Evolutionary conservation across 2,797 vertebrate species (phyloP).

Genomic region (Anas bernieri): DNA sequence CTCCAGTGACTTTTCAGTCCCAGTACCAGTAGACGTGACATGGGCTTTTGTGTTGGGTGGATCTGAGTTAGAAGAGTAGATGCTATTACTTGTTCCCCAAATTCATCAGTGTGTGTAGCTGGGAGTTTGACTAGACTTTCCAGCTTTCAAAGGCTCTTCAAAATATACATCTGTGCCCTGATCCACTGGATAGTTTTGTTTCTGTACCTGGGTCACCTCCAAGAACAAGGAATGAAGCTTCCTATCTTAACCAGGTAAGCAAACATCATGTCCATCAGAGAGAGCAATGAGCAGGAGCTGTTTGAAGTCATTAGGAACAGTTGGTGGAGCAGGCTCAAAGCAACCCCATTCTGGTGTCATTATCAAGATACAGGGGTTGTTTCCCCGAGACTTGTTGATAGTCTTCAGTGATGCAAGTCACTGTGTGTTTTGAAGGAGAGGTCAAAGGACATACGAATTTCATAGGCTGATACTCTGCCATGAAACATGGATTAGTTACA

Average conservation of each 20-base stretch:
- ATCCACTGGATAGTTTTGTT: neutral
- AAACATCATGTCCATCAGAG: neutral
- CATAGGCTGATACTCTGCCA: neutral
- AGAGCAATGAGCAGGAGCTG: neutral
- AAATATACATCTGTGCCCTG: neutral
- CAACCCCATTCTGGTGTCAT: neutral
- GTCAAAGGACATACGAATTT: neutral
- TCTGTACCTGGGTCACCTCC: neutral
- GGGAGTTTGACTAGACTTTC: neutral
- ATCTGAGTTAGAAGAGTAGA: neutral
- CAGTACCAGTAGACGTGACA: neutral
- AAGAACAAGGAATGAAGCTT: neutral
- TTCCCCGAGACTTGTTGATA: neutral
- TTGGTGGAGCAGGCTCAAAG: neutral
- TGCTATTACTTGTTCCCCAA: neutral
- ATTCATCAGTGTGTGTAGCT: neutral
- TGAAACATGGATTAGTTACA: neutral
- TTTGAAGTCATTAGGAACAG: neutral
- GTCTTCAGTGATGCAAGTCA: neutral
- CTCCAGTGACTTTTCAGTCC: neutral
- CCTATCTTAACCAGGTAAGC: neutral
- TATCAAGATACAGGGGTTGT: neutral
- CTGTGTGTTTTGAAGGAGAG: neutral
- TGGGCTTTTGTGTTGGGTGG: neutral
- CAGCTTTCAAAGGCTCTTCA: neutral